A percentile compares a stretch with the other conserved stretches of the same genome.
These are phyloP conservation scores for Bibio marci DNA, from an alignment of 2,888 invertebrate species.

Conservation along the genomic window DNA sequence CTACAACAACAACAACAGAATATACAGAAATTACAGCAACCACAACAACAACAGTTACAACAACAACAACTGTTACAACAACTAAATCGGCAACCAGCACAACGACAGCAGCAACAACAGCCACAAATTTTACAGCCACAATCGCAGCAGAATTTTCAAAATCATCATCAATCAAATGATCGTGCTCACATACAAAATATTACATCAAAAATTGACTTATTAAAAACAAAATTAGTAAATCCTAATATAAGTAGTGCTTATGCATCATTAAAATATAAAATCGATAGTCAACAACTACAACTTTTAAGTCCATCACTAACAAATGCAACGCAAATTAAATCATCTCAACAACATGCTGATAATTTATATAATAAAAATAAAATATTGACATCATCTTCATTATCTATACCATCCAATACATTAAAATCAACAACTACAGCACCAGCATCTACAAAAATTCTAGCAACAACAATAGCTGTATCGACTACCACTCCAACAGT, in stretches of 20 bases:
- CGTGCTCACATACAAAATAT: slow-evolving; percentile 6
- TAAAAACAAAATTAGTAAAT: neutral
- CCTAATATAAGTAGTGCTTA: slow-evolving; percentile 1
- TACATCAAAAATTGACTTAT: neutral
- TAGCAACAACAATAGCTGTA: neutral
- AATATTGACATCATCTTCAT: slow-evolving; percentile 17
- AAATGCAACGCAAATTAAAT: slow-evolving; percentile 9
- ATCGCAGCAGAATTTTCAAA: no score
- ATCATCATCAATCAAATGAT: neutral
- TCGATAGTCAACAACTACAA: slow-evolving; percentile 9
- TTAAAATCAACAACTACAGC: no score
- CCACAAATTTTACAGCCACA: no score
- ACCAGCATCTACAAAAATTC: neutral
- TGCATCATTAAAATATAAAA: slow-evolving; percentile 9
- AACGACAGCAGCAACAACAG: no score
- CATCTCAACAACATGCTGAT: no score
- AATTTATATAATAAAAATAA: no score
- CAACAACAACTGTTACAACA: no score
- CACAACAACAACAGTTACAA: no score
- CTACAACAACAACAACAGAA: no score
- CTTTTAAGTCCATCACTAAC: slow-evolving; percentile 15
- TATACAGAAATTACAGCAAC: no score
- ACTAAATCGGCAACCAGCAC: no score
- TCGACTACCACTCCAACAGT: neutral
- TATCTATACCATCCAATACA: slow-evolving; percentile 15